Evolutionary conservation across 2,888 invertebrate genomes (phyloP).

Genomic region (Harmothoe impar): DNA sequence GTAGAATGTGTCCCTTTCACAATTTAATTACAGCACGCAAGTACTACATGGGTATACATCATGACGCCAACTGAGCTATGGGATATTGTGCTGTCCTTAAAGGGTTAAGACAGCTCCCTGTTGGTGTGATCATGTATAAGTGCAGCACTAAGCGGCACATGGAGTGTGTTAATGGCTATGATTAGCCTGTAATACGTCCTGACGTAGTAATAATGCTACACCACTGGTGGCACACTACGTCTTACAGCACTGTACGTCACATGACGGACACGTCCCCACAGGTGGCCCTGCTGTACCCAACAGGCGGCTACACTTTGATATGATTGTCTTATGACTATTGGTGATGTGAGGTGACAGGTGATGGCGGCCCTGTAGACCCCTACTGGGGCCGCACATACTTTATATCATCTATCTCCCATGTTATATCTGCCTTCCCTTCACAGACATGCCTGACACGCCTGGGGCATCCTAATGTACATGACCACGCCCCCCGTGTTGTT

Average conservation of each 20-base stretch:
- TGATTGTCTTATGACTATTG: neutral
- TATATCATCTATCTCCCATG: neutral
- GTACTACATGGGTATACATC: no score
- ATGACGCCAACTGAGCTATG: no score
- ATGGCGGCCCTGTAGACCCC: neutral
- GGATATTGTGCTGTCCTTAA: no score
- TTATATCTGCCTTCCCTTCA: neutral
- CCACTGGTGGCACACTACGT: neutral
- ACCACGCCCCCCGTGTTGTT: neutral
- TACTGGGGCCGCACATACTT: neutral
- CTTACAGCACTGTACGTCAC: slow-evolving; percentile 1
- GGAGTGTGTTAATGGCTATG: slow-evolving; percentile 23
- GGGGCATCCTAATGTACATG: neutral
- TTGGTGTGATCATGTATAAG: neutral
- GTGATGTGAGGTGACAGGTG: neutral
- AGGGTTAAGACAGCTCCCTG: no score
- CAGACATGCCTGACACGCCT: neutral
- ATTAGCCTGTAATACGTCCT: neutral
- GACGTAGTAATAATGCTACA: neutral
- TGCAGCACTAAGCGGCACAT: neutral
- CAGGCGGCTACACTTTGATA: neutral
- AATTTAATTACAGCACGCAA: no score
- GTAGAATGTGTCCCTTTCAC: no score
- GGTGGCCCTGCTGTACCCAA: neutral
- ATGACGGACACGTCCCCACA: neutral